Percentiles rank a stretch among this genome's conserved stretches.
These are phyloP conservation scores for Pollenia amentaria DNA, from an alignment of 2,888 invertebrate species.

Conservation along the genomic window DNA sequence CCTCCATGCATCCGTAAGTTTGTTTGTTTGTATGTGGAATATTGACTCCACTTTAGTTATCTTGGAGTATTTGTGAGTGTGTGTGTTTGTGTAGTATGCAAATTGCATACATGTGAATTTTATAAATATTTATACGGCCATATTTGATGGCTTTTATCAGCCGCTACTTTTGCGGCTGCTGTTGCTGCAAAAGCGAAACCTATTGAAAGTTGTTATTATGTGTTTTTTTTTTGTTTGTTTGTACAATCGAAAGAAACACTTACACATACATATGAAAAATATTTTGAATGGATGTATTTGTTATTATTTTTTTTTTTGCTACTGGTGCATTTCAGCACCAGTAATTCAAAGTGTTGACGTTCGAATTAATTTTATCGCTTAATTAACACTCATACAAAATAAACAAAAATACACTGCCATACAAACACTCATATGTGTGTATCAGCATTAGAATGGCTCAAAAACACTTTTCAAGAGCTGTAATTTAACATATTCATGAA, in stretches of 20 bases:
- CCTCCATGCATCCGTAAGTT: neutral
- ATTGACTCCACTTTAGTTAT: slow-evolving; percentile 22
- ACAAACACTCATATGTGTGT: slow-evolving; percentile 1
- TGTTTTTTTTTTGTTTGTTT: neutral
- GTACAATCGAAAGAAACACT: neutral
- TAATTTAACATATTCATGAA: too few relatives aligned
- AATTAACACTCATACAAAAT: slow-evolving; percentile 80
- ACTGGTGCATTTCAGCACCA: slow-evolving; percentile 62
- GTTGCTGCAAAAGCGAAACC: slow-evolving; percentile 43
- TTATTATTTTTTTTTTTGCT: slow-evolving; percentile 57
- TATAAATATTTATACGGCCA: slow-evolving; percentile 66
- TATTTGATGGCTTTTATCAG: slow-evolving; percentile 72
- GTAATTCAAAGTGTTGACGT: slow-evolving; percentile 82
- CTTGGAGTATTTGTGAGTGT: slow-evolving; percentile 10
- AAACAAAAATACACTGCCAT: slow-evolving; percentile 34
- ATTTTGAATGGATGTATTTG: slow-evolving; percentile 6
- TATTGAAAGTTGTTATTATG: slow-evolving; percentile 40
- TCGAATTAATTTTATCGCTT: slow-evolving; percentile 85
- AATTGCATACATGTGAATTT: slow-evolving; percentile 55
- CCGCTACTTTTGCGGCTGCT: slow-evolving; percentile 47
- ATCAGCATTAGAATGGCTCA: too few relatives aligned
- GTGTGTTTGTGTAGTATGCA: slow-evolving; percentile 52
- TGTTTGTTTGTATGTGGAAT: neutral
- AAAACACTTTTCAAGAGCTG: too few relatives aligned
- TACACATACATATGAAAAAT: neutral